Conservation (phyloP, 2,797 vertebrate genomes). For the Notamacropus eugenii region DNA sequence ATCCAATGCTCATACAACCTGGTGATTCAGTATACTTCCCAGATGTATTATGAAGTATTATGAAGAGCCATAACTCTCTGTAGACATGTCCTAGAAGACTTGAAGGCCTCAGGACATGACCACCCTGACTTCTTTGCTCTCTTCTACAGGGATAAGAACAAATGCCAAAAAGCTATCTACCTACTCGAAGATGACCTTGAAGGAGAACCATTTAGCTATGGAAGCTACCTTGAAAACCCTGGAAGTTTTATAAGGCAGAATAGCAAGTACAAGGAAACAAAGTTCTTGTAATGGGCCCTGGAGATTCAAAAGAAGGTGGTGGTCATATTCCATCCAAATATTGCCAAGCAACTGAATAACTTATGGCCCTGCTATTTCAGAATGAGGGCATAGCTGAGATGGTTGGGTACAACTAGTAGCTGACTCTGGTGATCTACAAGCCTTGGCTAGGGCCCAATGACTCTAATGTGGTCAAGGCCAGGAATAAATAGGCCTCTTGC, state of each 20-base stretch:
- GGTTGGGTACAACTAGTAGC: constrained; percentile 82
- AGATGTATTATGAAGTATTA: constrained; percentile 91
- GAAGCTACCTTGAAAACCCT: constrained; percentile 94
- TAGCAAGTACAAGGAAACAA: constrained; percentile 93
- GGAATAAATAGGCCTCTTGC: constrained; percentile 88
- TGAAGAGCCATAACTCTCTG: constrained; percentile 89
- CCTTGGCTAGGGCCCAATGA: constrained; percentile 79
- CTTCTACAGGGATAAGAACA: constrained; percentile 95
- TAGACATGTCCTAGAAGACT: constrained; percentile 93
- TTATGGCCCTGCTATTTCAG: constrained; percentile 82
- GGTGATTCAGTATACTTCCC: constrained; percentile 94
- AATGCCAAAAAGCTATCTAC: constrained; percentile 93
- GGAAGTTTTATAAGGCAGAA: constrained; percentile 91
- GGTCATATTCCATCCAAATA: constrained; percentile 89
- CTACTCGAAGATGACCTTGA: constrained; percentile 92
- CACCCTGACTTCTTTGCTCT: constrained; percentile 93
- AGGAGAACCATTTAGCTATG: constrained; percentile 91
- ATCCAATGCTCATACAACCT: constrained; percentile 93
- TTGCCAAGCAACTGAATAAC: constrained; percentile 84
- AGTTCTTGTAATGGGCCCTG: constrained; percentile 91
- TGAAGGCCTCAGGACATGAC: constrained; percentile 93
- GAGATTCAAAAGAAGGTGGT: constrained; percentile 92
- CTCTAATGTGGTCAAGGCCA: constrained; percentile 83
- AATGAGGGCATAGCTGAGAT: constrained; percentile 83
- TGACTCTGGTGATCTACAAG: constrained; percentile 81